A percentile compares a stretch with the other conserved stretches of the same genome.
Evolutionary conservation across 2,113 vertebrate species (phyloP).

Genomic region (Cyanoramphus novaezelandiae): DNA sequence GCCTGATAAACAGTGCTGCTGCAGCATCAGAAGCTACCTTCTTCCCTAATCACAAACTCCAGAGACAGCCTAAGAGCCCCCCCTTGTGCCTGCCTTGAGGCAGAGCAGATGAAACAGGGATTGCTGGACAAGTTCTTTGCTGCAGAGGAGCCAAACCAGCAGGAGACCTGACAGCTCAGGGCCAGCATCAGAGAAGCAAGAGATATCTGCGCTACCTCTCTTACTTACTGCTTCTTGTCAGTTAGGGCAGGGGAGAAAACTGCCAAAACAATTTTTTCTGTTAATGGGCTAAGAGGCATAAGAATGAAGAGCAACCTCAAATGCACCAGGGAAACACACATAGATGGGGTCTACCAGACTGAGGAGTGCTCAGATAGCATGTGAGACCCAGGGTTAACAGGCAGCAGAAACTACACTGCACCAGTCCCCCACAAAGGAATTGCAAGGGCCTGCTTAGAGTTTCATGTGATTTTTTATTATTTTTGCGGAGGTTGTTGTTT

Average conservation of each 20-base stretch:
- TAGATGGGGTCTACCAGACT: not conserved
- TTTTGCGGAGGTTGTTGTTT: not conserved
- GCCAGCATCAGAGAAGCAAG: not conserved
- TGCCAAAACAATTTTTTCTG: not conserved
- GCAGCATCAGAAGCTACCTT: not conserved
- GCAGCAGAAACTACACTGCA: not conserved
- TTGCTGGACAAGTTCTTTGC: not conserved
- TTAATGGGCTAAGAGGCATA: not conserved
- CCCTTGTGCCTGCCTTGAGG: not conserved
- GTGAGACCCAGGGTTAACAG: not conserved
- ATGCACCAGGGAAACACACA: not conserved
- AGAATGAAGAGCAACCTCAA: not conserved
- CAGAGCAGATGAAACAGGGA: not conserved
- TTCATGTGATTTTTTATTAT: constrained; percentile 64
- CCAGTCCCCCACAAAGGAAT: not conserved
- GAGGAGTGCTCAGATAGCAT: not conserved
- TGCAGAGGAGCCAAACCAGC: not conserved
- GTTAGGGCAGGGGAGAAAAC: not conserved
- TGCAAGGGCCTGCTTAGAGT: not conserved
- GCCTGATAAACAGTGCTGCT: not conserved
- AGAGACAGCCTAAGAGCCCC: not conserved
- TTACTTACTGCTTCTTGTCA: not conserved
- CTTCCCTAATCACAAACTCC: not conserved
- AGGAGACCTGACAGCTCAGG: not conserved
- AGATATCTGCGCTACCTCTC: not conserved